Conservation (phyloP, 2,888 invertebrate species). For the Lapara coniferarum region DNA sequence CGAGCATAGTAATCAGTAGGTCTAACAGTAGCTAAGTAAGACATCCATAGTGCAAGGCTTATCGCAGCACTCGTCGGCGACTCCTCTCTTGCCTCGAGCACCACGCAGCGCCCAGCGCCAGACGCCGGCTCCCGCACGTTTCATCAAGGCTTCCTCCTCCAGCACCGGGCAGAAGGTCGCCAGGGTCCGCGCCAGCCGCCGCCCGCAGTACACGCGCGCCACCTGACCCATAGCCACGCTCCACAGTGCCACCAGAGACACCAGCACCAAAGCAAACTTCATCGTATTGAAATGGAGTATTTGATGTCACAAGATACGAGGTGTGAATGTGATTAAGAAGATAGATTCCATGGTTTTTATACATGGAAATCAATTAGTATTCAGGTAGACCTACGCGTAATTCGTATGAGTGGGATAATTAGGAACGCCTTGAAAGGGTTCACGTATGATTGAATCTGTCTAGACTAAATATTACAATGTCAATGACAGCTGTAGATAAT, state of each 20-base stretch:
- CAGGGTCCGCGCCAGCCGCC: conserved; percentile 13
- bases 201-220: conserved; percentile 10
- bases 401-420: conserved; percentile 1
- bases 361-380: neutral
- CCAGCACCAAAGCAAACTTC: neutral
- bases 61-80: conserved; percentile 41
- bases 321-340: neutral
- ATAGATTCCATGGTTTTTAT: neutral
- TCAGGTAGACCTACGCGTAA: neutral
- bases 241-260: neutral
- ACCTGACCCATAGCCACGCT: neutral
- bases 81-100: conserved; percentile 32
- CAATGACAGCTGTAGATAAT: no score
- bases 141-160: conserved; percentile 1
- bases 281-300: neutral
- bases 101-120: neutral
- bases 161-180: neutral
- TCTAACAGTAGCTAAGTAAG: conserved; percentile 30
- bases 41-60: conserved; percentile 35
- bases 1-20: no score
- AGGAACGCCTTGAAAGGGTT: neutral
- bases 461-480: neutral
- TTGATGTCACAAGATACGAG: neutral
- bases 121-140: neutral
- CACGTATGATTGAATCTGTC: neutral